Percentiles rank a stretch among this genome's conserved stretches.
These are phyloP conservation scores for Homalodisca vitripennis DNA, from an alignment of 1,140 invertebrate genomes.

Conservation along the genomic window DNA sequence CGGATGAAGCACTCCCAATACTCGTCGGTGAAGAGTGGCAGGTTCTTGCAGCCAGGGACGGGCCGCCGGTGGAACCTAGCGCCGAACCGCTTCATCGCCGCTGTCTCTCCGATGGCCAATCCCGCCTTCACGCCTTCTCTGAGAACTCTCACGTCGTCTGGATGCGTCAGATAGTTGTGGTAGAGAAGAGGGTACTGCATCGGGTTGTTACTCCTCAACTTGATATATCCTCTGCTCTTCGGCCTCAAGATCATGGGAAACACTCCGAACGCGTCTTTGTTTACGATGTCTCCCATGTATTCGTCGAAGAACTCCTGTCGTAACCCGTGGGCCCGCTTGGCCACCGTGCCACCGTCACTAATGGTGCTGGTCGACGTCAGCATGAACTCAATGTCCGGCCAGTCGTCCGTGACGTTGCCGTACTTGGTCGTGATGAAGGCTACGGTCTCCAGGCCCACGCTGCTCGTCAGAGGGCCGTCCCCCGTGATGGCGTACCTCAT, in stretches of 20 bases:
- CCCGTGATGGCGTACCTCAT: slow-evolving; percentile 73
- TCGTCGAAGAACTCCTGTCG: slow-evolving; percentile 77
- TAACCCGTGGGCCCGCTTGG: slow-evolving; percentile 74
- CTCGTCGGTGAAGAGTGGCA: slow-evolving; percentile 51
- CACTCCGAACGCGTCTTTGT: slow-evolving; percentile 71
- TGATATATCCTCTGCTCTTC: slow-evolving; percentile 77
- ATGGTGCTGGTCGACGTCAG: slow-evolving; percentile 75
- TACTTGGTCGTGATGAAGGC: slow-evolving; percentile 87
- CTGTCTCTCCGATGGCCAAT: slow-evolving; percentile 65
- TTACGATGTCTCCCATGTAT: slow-evolving; percentile 65
- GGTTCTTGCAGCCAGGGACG: slow-evolving; percentile 75
- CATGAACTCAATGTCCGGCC: slow-evolving; percentile 91
- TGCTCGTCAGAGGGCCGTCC: slow-evolving; percentile 78
- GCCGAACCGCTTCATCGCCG: slow-evolving; percentile 60
- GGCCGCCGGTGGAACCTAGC: slow-evolving; percentile 68
- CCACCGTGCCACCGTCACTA: slow-evolving; percentile 67
- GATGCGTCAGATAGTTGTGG: slow-evolving; percentile 86
- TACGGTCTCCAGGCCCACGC: slow-evolving; percentile 78
- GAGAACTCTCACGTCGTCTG: slow-evolving; percentile 73
- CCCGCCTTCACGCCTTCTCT: slow-evolving; percentile 83
- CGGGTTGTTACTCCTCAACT: slow-evolving; percentile 74
- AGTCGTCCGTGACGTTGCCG: slow-evolving; percentile 76
- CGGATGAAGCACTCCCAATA: slow-evolving; percentile 42
- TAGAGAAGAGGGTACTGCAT: slow-evolving; percentile 81
- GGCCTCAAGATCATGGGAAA: slow-evolving; percentile 87